Percentiles rank a stretch among this genome's conserved stretches.
Evolutionary conservation across 2,888 invertebrate species (phyloP).

Genomic region (Troides aeacus): DNA sequence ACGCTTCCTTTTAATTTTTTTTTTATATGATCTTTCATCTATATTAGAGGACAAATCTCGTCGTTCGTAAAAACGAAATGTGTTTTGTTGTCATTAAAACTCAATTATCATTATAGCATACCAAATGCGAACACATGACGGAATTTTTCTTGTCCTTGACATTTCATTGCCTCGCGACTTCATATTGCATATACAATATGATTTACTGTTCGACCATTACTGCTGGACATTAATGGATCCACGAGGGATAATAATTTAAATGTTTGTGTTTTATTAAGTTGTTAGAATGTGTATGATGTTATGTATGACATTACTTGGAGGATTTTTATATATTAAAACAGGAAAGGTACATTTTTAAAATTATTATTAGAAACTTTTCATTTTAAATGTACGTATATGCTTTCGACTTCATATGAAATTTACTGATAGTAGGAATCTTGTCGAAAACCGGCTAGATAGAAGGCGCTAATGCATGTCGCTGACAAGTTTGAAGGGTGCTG

Average conservation of each 20-base stretch:
- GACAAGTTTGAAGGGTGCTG: no score
- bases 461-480: no score
- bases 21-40: not conserved
- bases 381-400: no score
- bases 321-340: no score
- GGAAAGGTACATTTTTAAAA: no score
- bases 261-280: not conserved
- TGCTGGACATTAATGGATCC: not conserved
- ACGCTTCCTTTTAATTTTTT: no score
- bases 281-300: not conserved
- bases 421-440: no score
- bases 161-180: constrained; percentile 3
- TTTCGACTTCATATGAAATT: no score
- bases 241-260: not conserved
- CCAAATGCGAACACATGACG: not conserved
- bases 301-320: no score
- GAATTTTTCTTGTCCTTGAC: constrained; percentile 22
- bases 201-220: constrained; percentile 1
- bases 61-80: not conserved
- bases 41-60: not conserved
- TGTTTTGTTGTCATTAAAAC: constrained; percentile 13
- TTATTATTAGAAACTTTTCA: no score
- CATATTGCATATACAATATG: not conserved
- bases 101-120: constrained; percentile 8
- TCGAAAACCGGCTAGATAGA: no score